Base-by-base conservation (phyloP, 2,797 vertebrate species). In the Sparidentex hasta region DNA sequence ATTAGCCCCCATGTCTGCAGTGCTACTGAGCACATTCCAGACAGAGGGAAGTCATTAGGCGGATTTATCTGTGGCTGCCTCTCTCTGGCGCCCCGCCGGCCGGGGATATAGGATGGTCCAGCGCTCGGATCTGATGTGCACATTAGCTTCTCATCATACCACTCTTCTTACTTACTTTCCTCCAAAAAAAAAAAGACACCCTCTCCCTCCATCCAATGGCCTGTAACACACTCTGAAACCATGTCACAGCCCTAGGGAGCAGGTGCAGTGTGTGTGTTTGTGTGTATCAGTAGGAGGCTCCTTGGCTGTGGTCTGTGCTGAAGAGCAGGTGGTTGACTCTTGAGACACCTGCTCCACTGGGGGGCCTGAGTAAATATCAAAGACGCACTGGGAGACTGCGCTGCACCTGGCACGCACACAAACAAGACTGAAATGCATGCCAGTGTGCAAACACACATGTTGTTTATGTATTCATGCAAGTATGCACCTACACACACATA, bases 41-140 rank as follows among this genome's bases (percentile, higher is more conserved):
- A 95, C 93, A 95, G 94, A 95, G 94, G 94, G 94, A 95, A 95
- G 92, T 93, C 93, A 95, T 95, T 95, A 95, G 93, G 92, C 90
- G 83, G 93, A 93, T 94, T 95, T 94, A 94, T 95, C 92, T 85
- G 66, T 59, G 93, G 90, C 87, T 91, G 89, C 87, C 83, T 84
- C 82, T 88, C 82, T 74, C 88, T 91, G 89, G 91, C 91, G 46
- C 71, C 71, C 74, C 55, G 91, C 88, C 83, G 84, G 83, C 48
- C 63, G 47, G 86, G 88, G 86, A 90, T 86, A 82, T 71, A 62
- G 83, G 74, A 83, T 59, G 54, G 86, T 87, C 85, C 83, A 74
- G 66, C 23, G 56, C 82, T 80, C 11, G 14, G 52, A 86, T 92
- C 68, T 68, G 80, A 85, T 78, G 73, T 44, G 67, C 86, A 79